Percentiles rank a stretch among this genome's conserved stretches.
Evolutionary conservation across 2,888 invertebrate genomes (phyloP).

Genomic region (Zygogramma bicolorata): DNA sequence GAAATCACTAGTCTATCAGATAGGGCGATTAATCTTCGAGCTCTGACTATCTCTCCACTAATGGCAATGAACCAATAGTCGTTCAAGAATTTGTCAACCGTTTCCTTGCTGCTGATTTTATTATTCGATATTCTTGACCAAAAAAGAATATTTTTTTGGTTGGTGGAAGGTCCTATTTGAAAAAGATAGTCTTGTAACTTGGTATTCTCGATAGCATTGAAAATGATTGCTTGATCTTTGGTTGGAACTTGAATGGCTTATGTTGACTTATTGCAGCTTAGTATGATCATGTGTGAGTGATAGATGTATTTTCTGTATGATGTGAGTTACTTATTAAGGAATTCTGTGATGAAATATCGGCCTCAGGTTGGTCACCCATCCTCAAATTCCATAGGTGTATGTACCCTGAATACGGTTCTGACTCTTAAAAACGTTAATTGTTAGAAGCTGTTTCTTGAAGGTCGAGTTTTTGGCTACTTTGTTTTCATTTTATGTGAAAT

Average conservation of each 20-base stretch:
- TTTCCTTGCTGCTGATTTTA: constrained; percentile 39
- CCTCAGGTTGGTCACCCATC: not conserved
- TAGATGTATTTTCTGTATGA: not conserved
- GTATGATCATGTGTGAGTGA: constrained; percentile 9
- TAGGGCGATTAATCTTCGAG: constrained; percentile 42
- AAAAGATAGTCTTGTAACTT: constrained; percentile 32
- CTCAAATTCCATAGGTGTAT: not conserved
- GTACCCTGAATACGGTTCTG: not conserved
- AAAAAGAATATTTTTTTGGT: constrained; percentile 35
- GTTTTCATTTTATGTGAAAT: not conserved
- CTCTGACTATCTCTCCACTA: constrained; percentile 1
- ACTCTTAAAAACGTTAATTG: not conserved
- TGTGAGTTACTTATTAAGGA: not conserved
- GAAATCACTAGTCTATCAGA: constrained; percentile 49
- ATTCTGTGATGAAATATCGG: not conserved
- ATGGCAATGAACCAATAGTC: constrained; percentile 28
- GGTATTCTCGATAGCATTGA: constrained; percentile 16
- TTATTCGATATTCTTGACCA: constrained; percentile 45
- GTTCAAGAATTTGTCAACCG: constrained; percentile 40
- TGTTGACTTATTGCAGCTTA: constrained; percentile 20
- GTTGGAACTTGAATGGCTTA: constrained; percentile 12
- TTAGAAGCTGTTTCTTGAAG: not conserved
- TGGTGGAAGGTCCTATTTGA: constrained; percentile 23
- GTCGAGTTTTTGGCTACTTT: not conserved
- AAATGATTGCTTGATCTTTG: no score